Evolutionary conservation across 2,797 vertebrate species (phyloP).

Genomic region (Tympanoctomys barrerae): DNA sequence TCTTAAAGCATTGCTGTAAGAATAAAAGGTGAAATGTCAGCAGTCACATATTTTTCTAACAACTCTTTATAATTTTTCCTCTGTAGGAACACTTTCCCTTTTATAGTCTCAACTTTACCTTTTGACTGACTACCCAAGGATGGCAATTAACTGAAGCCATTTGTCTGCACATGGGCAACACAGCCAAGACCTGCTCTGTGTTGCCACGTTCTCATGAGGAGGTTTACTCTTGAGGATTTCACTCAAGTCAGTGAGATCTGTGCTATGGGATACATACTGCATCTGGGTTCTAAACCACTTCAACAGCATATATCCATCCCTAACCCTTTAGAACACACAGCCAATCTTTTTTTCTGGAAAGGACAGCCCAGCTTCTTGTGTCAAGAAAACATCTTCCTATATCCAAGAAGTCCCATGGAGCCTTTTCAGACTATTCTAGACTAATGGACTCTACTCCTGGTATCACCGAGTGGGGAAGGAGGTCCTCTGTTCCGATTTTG

Average conservation of each 20-base stretch:
- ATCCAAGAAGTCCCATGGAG: neutral
- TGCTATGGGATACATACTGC: neutral
- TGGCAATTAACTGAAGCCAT: constrained; percentile 46
- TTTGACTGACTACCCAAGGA: constrained; percentile 72
- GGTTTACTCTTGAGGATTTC: constrained; percentile 42
- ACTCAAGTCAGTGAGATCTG: neutral
- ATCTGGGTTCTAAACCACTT: neutral
- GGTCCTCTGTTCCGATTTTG: neutral
- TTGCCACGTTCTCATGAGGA: neutral
- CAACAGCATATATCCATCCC: neutral
- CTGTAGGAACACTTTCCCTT: constrained; percentile 54
- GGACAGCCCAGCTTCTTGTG: neutral
- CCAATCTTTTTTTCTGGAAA: neutral
- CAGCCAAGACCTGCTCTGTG: neutral
- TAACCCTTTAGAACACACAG: neutral
- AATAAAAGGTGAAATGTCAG: constrained; percentile 74
- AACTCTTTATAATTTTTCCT: constrained; percentile 72
- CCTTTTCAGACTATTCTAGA: constrained; percentile 9
- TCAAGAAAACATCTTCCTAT: constrained; percentile 22
- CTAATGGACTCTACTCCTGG: neutral
- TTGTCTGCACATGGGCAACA: constrained; percentile 13
- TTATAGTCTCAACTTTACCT: constrained; percentile 40
- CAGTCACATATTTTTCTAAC: constrained; percentile 74
- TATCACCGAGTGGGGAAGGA: neutral
- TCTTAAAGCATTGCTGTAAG: constrained; percentile 67